phyloP scores from a whole-genome alignment of 2,888 invertebrate species.

The Lasioglossum malachurum region DNA sequence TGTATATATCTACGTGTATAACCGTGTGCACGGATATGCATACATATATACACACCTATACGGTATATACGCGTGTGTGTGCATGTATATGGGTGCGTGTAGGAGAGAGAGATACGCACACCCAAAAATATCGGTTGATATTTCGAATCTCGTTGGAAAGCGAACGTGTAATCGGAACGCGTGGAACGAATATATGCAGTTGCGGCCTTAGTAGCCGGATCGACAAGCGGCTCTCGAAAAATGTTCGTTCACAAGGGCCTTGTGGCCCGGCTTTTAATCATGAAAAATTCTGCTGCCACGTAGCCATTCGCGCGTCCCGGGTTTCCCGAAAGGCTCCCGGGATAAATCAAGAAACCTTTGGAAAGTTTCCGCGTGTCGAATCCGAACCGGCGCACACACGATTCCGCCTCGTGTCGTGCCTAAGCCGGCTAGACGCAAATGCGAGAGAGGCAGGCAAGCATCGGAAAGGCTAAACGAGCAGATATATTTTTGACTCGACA shows the following conservation, averaged over 20 bases:
- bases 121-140: slow-evolving; percentile 1
- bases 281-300: slow-evolving; percentile 62
- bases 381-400: slow-evolving; percentile 31
- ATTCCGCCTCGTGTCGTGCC: slow-evolving; percentile 50
- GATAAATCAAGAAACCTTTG: not conserved
- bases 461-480: slow-evolving; percentile 31
- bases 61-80: not conserved
- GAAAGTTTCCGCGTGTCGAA: slow-evolving; percentile 47
- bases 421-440: slow-evolving; percentile 51
- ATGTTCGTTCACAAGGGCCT: not conserved
- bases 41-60: not conserved
- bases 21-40: not conserved
- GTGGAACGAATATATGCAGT: not conserved
- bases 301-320: slow-evolving; percentile 29
- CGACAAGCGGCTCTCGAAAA: not conserved
- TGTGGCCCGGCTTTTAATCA: not conserved
- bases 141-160: slow-evolving; percentile 2
- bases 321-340: not conserved
- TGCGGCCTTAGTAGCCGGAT: not conserved
- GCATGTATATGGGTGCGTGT: too few relatives aligned
- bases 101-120: not conserved
- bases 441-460: slow-evolving; percentile 17
- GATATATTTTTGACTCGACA: slow-evolving; percentile 41
- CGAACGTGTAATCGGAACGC: slow-evolving; percentile 10
- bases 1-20: not conserved